Base-by-base conservation (phyloP, 2,888 invertebrate genomes). In the Masnerella sp. region DNA sequence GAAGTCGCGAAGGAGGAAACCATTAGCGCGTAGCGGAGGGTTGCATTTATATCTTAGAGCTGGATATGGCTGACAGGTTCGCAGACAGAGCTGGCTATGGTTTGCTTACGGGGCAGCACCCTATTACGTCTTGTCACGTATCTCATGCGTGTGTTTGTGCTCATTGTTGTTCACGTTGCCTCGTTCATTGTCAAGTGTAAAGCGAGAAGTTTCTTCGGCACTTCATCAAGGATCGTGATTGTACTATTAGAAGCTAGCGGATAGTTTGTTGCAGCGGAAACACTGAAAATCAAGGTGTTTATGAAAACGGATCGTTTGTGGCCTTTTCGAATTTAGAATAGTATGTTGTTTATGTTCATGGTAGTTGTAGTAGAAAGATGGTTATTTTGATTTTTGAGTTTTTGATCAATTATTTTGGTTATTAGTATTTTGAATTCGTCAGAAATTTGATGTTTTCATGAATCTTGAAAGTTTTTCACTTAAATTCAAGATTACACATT, bases 191-290 rank as follows among this genome's bases (percentile, higher is more conserved):
- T 75, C 59, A 54, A 51, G 36, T 47, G 20, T 43, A 49, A 61
- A 61, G 59, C 43, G 47, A 47, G 20, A 73, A 70, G 62, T 72
- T 76, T 72, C 74, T 74, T 75, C 68, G 65, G 71, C 71, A 68
- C 77, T 75, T 75, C 65, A 77, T 77, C 72, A 69, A 65, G 73
- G 62, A 61, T 59, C 52, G 34, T 34, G 42, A 56, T 61, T 56
- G 58, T 47, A 54, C 43, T 47, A 65, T 65, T 56, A 64, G 34
- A 51, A 51, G 8, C 32, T 34, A 25, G 7, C 30, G 14, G 49
- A 61, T 30, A 28, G 61, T n/a, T n/a, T n/a, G n/a, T n/a, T n/a
- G n/a, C n/a, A n/a, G n/a, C n/a, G n/a, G n/a, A n/a, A n/a, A n/a
- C n/a, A n/a, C n/a, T n/a, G n/a, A n/a, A n/a, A n/a, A n/a, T n/a